These are phyloP conservation scores for Gymnocypris eckloni DNA, from an alignment of 2,797 vertebrate genomes.

Conservation along the genomic window DNA sequence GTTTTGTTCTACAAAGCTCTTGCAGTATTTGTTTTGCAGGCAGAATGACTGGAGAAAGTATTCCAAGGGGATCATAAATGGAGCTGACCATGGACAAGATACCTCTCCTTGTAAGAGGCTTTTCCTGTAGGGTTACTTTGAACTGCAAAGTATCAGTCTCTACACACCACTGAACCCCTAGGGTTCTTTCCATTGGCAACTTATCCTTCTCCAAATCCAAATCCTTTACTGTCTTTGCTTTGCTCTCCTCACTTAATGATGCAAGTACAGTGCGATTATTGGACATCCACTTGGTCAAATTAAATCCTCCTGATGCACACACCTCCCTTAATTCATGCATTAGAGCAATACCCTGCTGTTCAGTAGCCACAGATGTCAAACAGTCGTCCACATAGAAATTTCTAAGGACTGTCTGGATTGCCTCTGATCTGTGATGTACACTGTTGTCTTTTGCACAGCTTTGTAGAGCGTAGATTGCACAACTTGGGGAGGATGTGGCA, in stretches of 20 bases:
- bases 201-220: constrained; percentile 30
- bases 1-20: constrained; percentile 33
- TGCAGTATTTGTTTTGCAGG: constrained; percentile 46
- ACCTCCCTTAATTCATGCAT: background rate
- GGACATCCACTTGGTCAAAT: background rate
- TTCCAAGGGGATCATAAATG: constrained; percentile 22
- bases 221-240: constrained; percentile 34
- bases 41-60: constrained; percentile 23
- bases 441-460: background rate
- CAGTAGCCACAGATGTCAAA: constrained; percentile 16
- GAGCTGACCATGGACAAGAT: constrained; percentile 39
- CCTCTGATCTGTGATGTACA: background rate
- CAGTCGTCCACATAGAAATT: too few species aligned
- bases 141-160: constrained; percentile 20
- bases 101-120: constrained; percentile 10
- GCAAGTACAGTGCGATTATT: constrained; percentile 5
- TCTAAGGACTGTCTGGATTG: too few species aligned
- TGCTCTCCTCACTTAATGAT: constrained; percentile 13
- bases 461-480: background rate
- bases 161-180: constrained; percentile 37
- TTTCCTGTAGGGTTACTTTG: background rate
- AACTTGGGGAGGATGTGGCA: background rate
- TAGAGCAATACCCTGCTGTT: background rate
- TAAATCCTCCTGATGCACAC: constrained; percentile 41
- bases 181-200: constrained; percentile 7